Conservation (phyloP, 2,888 invertebrate species). For the Ischnura elegans region DNA sequence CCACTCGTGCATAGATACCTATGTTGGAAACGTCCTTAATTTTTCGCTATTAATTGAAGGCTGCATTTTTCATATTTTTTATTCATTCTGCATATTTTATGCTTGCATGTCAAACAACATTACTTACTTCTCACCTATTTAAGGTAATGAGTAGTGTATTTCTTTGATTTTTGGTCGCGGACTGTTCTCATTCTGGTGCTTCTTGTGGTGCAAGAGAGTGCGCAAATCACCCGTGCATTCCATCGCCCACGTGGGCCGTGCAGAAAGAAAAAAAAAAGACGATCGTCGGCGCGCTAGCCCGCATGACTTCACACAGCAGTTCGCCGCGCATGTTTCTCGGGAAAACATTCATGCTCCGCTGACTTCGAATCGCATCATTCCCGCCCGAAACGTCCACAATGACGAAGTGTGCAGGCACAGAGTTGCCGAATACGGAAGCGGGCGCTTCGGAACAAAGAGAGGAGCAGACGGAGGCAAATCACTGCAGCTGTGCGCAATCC, state of each 20-base stretch:
- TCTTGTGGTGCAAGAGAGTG: neutral
- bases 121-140: too few relatives aligned
- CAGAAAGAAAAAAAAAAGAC: neutral
- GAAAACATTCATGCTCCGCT: neutral
- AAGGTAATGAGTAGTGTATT: too few relatives aligned
- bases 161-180: too few relatives aligned
- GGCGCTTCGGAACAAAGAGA: neutral
- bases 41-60: too few relatives aligned
- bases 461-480: neutral
- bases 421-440: neutral
- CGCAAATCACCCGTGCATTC: neutral
- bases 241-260: neutral
- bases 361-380: neutral
- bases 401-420: neutral
- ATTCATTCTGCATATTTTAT: too few relatives aligned
- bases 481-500: neutral
- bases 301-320: neutral
- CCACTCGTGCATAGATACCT: too few relatives aligned
- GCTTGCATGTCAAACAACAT: too few relatives aligned
- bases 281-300: neutral
- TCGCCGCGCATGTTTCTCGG: neutral
- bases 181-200: neutral
- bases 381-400: neutral
- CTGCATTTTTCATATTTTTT: too few relatives aligned
- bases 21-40: too few relatives aligned